Evolutionary conservation across 2,113 vertebrate genomes (phyloP).

Genomic region (Aldabrachelys gigantea): DNA sequence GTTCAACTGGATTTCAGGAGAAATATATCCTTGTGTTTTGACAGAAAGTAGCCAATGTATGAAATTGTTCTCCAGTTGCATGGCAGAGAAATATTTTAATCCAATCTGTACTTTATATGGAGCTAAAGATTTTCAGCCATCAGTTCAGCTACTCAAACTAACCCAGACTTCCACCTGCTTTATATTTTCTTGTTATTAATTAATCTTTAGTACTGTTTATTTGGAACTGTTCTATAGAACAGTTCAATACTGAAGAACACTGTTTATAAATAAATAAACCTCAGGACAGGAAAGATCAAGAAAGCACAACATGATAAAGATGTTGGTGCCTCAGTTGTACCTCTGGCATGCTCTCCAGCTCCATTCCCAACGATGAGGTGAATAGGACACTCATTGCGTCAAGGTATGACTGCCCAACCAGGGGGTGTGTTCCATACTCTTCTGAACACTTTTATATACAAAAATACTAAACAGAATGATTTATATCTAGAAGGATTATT

Average conservation of each 20-base stretch:
- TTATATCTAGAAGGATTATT: background rate
- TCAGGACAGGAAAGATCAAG: background rate
- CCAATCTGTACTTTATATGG: background rate
- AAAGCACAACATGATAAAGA: background rate
- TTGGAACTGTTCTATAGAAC: background rate
- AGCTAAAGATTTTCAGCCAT: background rate
- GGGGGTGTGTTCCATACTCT: no score
- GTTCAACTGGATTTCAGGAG: background rate
- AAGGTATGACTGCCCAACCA: no score
- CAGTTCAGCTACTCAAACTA: background rate
- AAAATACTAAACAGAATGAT: background rate
- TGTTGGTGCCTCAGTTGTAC: background rate
- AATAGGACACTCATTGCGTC: no score
- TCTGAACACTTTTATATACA: no score
- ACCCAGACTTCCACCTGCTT: background rate
- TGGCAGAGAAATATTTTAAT: background rate
- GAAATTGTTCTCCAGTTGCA: background rate
- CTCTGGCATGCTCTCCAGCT: background rate
- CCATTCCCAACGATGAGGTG: background rate
- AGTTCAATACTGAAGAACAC: background rate
- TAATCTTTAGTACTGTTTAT: background rate
- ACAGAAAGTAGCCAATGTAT: background rate
- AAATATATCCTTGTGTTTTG: background rate
- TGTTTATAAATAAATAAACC: background rate
- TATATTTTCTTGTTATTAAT: background rate